Evolutionary conservation across 2,113 vertebrate genomes (phyloP).

Genomic region (Todiramphus chloris): DNA sequence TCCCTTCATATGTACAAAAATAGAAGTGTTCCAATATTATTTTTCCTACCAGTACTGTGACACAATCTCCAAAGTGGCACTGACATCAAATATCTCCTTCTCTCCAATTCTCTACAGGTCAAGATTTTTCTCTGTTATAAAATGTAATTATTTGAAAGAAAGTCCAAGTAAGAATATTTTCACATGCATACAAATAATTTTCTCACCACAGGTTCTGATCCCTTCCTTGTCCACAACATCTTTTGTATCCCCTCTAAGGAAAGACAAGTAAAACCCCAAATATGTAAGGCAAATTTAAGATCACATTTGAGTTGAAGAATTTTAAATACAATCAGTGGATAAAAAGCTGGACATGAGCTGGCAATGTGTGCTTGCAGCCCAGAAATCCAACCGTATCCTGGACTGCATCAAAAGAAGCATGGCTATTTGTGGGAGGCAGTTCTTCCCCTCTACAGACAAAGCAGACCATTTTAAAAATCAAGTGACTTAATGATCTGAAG

Average conservation of each 20-base stretch:
- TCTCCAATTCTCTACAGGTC: neutral
- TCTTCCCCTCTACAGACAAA: neutral
- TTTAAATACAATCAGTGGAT: neutral
- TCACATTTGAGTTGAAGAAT: neutral
- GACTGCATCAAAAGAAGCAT: rapidly evolving
- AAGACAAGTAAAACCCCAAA: neutral
- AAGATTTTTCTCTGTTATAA: neutral
- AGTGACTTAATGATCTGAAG: neutral
- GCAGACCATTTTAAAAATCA: neutral
- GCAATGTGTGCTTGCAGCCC: neutral
- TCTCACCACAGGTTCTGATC: neutral
- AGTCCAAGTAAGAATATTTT: neutral
- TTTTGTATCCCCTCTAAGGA: neutral
- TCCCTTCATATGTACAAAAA: neutral
- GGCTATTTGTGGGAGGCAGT: neutral
- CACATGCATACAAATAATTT: neutral
- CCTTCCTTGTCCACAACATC: neutral
- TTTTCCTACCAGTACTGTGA: neutral
- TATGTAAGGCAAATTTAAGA: neutral
- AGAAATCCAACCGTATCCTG: neutral
- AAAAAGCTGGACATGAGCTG: neutral
- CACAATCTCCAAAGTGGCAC: neutral
- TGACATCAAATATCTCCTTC: neutral
- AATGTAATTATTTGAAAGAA: neutral
- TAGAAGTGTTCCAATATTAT: neutral